phyloP scores from a whole-genome alignment of 2,888 invertebrate species.

The Odontomyia ornata region DNA sequence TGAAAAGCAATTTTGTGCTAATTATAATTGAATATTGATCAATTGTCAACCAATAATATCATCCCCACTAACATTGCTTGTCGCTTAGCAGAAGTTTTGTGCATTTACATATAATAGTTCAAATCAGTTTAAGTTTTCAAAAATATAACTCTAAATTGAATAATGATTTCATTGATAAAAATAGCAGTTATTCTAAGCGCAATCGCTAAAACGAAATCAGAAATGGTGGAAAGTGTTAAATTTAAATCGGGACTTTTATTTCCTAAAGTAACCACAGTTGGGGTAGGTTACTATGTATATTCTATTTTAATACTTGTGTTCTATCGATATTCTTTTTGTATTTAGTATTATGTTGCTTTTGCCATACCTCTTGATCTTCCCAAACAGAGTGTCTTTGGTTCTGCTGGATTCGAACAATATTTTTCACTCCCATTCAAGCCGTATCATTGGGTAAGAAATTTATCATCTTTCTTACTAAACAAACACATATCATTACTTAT shows the following conservation, averaged over 20 bases:
- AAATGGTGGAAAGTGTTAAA: constrained; percentile 6
- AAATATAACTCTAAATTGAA: no score
- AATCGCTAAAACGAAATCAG: not conserved
- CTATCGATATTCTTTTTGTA: not conserved
- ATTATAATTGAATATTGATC: no score
- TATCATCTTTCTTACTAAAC: not conserved
- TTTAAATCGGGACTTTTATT: not conserved
- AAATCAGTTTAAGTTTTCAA: no score
- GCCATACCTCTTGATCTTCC: not conserved
- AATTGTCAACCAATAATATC: no score
- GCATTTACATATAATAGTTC: no score
- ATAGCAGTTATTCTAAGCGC: not conserved
- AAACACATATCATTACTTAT: not conserved
- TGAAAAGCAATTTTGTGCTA: no score
- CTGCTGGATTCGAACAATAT: constrained; percentile 35
- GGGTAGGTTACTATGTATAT: no score
- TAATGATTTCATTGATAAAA: no score
- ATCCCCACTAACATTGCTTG: no score
- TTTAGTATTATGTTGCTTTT: not conserved
- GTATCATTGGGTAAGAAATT: constrained; percentile 9
- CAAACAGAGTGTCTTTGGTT: not conserved
- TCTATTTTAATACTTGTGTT: no score
- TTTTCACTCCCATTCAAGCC: constrained; percentile 1
- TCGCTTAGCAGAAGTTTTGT: no score
- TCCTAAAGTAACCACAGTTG: constrained; percentile 13